phyloP scores from a whole-genome alignment of 2,888 invertebrate genomes.

The Melipona bicolor region DNA sequence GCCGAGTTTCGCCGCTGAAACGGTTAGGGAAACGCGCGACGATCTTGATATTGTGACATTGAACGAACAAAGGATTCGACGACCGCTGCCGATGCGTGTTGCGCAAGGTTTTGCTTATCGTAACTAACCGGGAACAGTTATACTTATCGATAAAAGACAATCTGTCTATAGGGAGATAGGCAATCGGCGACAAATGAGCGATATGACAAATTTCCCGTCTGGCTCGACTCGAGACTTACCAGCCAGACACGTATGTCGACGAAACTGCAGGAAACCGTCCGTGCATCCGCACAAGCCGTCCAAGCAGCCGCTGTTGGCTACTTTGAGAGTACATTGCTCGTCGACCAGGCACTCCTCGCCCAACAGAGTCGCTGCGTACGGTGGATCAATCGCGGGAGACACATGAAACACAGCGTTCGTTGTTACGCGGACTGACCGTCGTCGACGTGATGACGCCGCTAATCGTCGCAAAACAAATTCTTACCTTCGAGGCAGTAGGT shows the following conservation, averaged over 20 bases:
- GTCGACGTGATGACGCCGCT: background rate
- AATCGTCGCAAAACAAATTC: background rate
- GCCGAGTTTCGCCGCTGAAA: conserved; percentile 92
- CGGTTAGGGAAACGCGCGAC: conserved; percentile 4
- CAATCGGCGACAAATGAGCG: too few species aligned
- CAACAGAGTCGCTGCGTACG: conserved; percentile 90
- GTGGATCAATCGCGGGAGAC: background rate
- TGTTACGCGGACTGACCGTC: background rate
- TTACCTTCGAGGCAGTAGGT: conserved; percentile 94
- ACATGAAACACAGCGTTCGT: background rate
- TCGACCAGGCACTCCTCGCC: conserved; percentile 93
- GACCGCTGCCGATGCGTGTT: too few species aligned
- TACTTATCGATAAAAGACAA: too few species aligned
- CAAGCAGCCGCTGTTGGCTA: conserved; percentile 94
- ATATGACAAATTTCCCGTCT: too few species aligned
- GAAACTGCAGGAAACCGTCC: conserved; percentile 93
- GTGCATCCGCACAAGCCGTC: conserved; percentile 94
- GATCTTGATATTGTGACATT: background rate
- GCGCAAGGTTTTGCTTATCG: too few species aligned
- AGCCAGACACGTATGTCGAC: conserved; percentile 95
- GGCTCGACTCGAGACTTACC: conserved; percentile 89
- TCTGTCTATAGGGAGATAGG: too few species aligned
- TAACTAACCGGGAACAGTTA: too few species aligned
- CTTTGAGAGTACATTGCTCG: conserved; percentile 94
- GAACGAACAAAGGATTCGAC: background rate